A percentile compares a stretch with the other conserved stretches of the same genome.
Evolutionary conservation across 2,888 invertebrate genomes (phyloP).

Genomic region (Iselma pallidipennis): DNA sequence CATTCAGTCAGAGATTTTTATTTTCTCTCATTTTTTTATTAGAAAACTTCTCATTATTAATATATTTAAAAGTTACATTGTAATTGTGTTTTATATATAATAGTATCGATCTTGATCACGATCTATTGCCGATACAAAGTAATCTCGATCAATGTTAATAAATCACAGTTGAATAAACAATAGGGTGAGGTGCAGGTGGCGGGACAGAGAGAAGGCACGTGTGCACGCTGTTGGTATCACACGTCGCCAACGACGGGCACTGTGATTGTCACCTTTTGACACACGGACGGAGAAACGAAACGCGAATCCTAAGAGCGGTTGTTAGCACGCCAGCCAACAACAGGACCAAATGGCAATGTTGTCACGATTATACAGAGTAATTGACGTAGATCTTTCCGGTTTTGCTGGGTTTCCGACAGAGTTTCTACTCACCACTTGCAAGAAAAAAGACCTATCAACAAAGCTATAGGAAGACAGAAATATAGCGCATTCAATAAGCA

Average conservation of each 20-base stretch:
- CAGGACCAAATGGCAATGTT: not conserved
- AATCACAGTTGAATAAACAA: constrained; percentile 22
- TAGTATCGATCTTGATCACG: not conserved
- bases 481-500: no score
- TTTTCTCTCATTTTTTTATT: no score
- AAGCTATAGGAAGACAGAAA: no score
- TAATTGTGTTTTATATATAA: no score
- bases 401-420: not conserved
- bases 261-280: constrained; percentile 1
- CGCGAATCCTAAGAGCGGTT: no score
- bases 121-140: not conserved
- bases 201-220: not conserved
- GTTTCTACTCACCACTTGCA: no score
- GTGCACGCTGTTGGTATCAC: not conserved
- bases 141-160: constrained; percentile 12
- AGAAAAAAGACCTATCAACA: no score
- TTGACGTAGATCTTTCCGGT: not conserved
- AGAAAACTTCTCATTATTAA: no score
- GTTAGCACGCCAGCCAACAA: not conserved
- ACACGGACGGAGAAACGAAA: not conserved
- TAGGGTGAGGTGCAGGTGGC: constrained; percentile 4
- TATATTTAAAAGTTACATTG: no score
- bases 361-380: no score
- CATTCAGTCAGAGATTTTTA: no score
- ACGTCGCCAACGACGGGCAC: not conserved